Conservation (phyloP, 2,797 vertebrate genomes). For the Urosaurus nigricauda region DNA sequence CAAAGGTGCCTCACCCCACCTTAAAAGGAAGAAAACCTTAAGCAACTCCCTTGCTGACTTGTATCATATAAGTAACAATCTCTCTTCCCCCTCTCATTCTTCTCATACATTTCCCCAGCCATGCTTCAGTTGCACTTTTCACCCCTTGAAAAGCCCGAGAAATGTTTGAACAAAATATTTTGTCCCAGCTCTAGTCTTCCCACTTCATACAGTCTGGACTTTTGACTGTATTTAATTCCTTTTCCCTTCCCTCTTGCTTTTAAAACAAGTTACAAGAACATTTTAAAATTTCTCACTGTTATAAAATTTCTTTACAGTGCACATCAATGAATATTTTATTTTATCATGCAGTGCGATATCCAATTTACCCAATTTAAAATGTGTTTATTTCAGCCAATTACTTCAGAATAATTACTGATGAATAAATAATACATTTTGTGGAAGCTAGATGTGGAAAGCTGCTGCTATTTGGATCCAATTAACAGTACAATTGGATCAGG, state of each 20-base stretch:
- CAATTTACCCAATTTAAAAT: slow-evolving; percentile 37
- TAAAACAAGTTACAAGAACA: not conserved
- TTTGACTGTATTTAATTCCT: not conserved
- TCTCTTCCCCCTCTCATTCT: no score
- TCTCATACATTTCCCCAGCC: not conserved
- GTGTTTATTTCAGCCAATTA: slow-evolving; percentile 28
- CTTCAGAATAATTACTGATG: slow-evolving; percentile 32
- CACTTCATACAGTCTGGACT: not conserved
- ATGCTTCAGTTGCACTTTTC: not conserved
- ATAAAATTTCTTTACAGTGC: slow-evolving; percentile 15
- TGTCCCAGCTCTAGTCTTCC: not conserved
- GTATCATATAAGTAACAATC: not conserved
- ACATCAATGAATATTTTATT: slow-evolving; percentile 41
- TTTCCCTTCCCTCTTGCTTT: not conserved
- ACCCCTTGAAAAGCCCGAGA: not conserved
- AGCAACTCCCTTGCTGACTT: not conserved
- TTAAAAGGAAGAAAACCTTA: not conserved
- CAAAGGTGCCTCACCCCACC: not conserved
- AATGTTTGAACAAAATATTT: not conserved
- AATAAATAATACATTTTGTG: slow-evolving; percentile 36
- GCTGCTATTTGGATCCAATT: not conserved
- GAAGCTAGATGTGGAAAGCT: not conserved
- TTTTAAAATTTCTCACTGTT: not conserved
- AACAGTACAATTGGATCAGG: not conserved
- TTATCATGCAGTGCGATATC: slow-evolving; percentile 18